phyloP scores from a whole-genome alignment of 1,140 invertebrate species.

The Caenorhabditis inopinata region DNA sequence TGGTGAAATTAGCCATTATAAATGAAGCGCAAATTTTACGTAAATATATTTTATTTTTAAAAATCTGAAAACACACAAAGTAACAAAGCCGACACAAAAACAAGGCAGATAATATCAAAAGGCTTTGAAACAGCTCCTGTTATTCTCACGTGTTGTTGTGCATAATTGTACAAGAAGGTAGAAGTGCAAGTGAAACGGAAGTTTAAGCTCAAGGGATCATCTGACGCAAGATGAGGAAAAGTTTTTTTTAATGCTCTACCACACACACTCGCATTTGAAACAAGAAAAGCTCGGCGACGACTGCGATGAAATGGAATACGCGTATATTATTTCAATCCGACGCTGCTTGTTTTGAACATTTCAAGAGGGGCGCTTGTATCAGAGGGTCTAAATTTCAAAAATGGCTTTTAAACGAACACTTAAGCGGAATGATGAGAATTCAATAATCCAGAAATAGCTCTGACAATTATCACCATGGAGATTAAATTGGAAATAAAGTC shows the following conservation, averaged over 20 bases:
- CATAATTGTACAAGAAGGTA: conserved; percentile 21
- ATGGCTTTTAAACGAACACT: too few relatives aligned
- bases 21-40: not conserved
- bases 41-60: not conserved
- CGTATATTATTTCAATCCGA: conserved; percentile 21
- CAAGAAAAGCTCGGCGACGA: conserved; percentile 12
- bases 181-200: conserved; percentile 12
- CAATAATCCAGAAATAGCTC: not conserved
- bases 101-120: too few relatives aligned
- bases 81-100: not conserved
- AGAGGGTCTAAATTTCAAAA: not conserved
- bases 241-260: not conserved
- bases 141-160: not conserved
- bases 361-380: not conserved
- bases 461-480: not conserved
- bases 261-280: conserved; percentile 14
- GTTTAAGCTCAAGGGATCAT: conserved; percentile 21
- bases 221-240: conserved; percentile 22
- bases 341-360: conserved; percentile 15
- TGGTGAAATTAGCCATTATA: not conserved
- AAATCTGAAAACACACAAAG: not conserved
- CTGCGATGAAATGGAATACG: conserved; percentile 18
- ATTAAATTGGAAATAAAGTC: not conserved
- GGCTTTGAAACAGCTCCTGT: too few relatives aligned
- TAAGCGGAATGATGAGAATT: not conserved